phyloP scores from a whole-genome alignment of 35 echinoderm and acorn worm species.

The Anneissia japonica region DNA sequence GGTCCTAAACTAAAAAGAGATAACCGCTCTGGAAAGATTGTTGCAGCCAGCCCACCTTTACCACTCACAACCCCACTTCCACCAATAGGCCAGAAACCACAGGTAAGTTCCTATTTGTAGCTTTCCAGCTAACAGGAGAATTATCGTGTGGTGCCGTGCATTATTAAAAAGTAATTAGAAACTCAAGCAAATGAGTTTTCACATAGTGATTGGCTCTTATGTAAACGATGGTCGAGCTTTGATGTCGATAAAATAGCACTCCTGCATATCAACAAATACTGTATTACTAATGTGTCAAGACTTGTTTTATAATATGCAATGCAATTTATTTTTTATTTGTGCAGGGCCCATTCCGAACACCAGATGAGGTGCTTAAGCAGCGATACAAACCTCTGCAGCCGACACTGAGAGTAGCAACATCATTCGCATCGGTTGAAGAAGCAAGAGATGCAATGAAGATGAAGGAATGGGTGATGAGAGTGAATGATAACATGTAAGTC shows the following conservation, averaged over 20 bases:
- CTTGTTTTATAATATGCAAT: not conserved
- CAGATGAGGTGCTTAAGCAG: conserved; percentile 76
- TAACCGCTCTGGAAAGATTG: conserved; percentile 72
- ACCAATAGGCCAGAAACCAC: conserved; percentile 86
- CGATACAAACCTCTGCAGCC: conserved; percentile 86
- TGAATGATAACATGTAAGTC: conserved; percentile 99
- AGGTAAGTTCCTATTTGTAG: too few relatives aligned
- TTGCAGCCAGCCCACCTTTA: conserved; percentile 65
- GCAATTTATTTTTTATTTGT: not conserved
- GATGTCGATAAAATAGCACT: too few relatives aligned
- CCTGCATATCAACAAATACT: not conserved
- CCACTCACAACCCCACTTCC: conserved; percentile 82
- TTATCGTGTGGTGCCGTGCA: too few relatives aligned
- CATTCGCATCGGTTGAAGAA: conserved; percentile 86
- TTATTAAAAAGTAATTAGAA: too few relatives aligned
- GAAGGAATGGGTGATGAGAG: conserved; percentile 98
- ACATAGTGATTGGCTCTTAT: too few relatives aligned
- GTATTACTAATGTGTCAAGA: not conserved
- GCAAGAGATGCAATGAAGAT: conserved; percentile 92
- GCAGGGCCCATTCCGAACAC: conserved; percentile 83
- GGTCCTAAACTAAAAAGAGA: conserved; percentile 78
- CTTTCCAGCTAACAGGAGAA: too few relatives aligned
- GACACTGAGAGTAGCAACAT: conserved; percentile 84
- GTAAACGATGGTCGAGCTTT: too few relatives aligned
- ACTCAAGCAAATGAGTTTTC: too few relatives aligned